Evolutionary conservation across 2,113 vertebrate species (phyloP), one percentile per base, ranked within the genome.

Genomic region (Anolis sagrei): DNA sequence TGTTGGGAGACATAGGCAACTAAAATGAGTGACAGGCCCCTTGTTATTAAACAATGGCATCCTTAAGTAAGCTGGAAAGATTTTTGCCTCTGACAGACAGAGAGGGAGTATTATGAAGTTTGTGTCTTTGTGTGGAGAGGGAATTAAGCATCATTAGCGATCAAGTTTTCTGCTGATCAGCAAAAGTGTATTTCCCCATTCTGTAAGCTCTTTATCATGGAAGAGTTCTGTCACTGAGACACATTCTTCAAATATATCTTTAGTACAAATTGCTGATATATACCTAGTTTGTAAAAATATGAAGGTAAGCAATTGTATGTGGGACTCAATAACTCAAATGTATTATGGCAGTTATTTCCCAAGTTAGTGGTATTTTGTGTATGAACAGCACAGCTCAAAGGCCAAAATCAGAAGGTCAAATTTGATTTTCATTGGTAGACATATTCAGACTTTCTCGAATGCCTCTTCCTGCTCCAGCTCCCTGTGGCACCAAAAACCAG

Each of bases 11-110:
- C 93, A 95, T 91, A 85, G 81, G 64, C 48, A 54, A 86, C 79
- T 48, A 86, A 34, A 0, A 49, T 69, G 69, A 81, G 29, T 89
- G 73, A 78, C 81, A 94, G 88, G 70, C 82, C 88, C 80, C 90
- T 85, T 93, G 72, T 84, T 88, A 83, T 76, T 92, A 92, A 92
- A 90, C 81, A 78, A 89, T 66, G 85, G 89, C 83, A 93, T 76
- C 86, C 82, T 90, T 88, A 92, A 91, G 90, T 64, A 94, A 94
- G 87, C 10, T 88, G 87, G 89, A 90, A 93, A 89, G 70, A 83
- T 64, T 74, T 91, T 84, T 76, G 86, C 84, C 72, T 27, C 66
- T 2, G 0, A 85, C 73, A 48, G 66, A 83, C 81, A 77, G 87
- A 79, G 32, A 0, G 86, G 77, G 84, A 92, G 85, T 92, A 91